phyloP scores from a whole-genome alignment of 2,797 vertebrate species.

The Anabas testudineus region DNA sequence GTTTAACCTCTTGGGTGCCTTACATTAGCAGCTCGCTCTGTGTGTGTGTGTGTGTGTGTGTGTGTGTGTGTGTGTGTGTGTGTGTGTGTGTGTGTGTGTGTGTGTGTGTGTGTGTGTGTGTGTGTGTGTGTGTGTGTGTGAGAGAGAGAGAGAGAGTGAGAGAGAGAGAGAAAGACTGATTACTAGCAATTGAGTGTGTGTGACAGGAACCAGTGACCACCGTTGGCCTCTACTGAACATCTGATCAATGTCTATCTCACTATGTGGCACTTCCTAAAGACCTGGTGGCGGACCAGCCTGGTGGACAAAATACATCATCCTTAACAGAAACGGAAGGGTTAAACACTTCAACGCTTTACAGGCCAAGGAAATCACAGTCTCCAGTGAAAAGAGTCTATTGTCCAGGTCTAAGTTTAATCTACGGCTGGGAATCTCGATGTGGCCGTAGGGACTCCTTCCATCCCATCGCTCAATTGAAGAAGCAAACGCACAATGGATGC shows the following conservation, averaged over 20 bases:
- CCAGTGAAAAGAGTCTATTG: constrained; percentile 50
- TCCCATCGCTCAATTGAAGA: constrained; percentile 51
- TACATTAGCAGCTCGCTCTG: neutral
- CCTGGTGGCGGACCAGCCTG: constrained; percentile 33
- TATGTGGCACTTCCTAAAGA: constrained; percentile 58
- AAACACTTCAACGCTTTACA: constrained; percentile 59
- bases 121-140: neutral
- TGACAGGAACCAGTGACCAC: constrained; percentile 63
- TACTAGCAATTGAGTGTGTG: constrained; percentile 21
- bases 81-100: neutral
- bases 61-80: neutral
- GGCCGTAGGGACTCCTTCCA: constrained; percentile 48
- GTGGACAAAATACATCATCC: constrained; percentile 14
- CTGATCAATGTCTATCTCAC: constrained; percentile 63
- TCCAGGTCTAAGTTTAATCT: constrained; percentile 53
- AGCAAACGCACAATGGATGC: constrained; percentile 46
- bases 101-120: constrained; percentile 2
- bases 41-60: neutral
- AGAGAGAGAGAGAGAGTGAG: neutral
- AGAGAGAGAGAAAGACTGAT: neutral
- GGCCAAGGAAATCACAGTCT: constrained; percentile 33
- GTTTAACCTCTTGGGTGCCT: constrained; percentile 17
- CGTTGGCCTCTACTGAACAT: constrained; percentile 33
- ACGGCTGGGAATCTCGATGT: constrained; percentile 55
- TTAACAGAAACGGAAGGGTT: constrained; percentile 37